phyloP scores from a whole-genome alignment of 2,888 invertebrate species.

The Parnassius glacialis region DNA sequence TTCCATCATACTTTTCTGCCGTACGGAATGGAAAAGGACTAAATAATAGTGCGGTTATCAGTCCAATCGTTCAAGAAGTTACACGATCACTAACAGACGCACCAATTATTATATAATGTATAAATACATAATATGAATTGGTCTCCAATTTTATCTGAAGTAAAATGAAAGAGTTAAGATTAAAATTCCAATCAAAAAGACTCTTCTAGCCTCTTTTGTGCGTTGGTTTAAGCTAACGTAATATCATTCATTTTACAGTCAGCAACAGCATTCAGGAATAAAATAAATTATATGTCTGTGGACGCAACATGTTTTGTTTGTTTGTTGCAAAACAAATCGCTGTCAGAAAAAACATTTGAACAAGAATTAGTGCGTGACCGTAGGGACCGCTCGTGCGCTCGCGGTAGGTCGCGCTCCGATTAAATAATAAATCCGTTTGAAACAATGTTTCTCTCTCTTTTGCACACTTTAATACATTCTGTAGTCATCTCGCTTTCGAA shows the following conservation, averaged over 20 bases:
- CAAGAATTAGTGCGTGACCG: slow-evolving; percentile 24
- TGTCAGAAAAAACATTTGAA: slow-evolving; percentile 11
- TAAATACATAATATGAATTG: no score
- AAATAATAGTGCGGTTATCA: no score
- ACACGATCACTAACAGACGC: no score
- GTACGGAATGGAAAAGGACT: no score
- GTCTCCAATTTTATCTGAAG: background rate
- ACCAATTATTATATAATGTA: no score
- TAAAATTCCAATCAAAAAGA: no score
- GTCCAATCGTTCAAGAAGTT: no score
- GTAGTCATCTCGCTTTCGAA: slow-evolving; percentile 81
- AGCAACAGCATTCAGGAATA: slow-evolving; percentile 7
- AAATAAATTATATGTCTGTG: slow-evolving; percentile 13
- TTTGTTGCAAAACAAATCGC: slow-evolving; percentile 15
- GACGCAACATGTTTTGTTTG: slow-evolving; percentile 16
- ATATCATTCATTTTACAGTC: slow-evolving; percentile 4
- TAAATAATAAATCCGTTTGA: slow-evolving; percentile 24
- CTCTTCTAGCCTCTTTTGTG: no score
- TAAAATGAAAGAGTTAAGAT: background rate
- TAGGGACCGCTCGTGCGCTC: slow-evolving; percentile 17
- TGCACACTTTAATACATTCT: background rate
- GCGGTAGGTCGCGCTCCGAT: no score
- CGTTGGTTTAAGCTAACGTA: background rate
- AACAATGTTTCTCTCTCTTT: slow-evolving; percentile 15
- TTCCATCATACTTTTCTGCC: no score